Percentiles rank a stretch among this genome's conserved stretches.
Conservation (phyloP, 2,113 vertebrate species). For the Chloropsis hardwickii region DNA sequence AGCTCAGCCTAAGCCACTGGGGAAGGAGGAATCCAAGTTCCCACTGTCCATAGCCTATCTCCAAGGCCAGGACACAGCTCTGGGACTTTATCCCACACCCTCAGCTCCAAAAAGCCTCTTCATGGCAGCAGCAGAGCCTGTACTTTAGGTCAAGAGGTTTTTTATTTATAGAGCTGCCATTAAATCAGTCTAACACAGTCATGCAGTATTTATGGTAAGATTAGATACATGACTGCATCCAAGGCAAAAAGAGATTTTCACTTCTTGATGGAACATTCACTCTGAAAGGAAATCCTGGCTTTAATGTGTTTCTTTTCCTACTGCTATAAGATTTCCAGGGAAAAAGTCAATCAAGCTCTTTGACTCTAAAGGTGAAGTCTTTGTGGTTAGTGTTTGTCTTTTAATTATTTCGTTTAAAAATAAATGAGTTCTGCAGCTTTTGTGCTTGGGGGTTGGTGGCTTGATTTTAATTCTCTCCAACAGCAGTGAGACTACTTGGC, state of each 20-base stretch:
- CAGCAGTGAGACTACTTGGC: background rate
- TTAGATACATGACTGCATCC: background rate
- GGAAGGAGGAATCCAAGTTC: background rate
- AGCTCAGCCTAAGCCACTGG: background rate
- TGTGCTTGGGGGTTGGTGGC: background rate
- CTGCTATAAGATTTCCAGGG: background rate
- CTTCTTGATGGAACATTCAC: background rate
- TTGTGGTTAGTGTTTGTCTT: background rate
- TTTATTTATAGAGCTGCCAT: conserved; percentile 22
- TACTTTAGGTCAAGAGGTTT: background rate
- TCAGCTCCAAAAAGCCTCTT: background rate
- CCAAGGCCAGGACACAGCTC: background rate
- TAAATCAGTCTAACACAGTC: background rate
- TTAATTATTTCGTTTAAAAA: conserved; percentile 41
- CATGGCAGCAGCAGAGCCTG: background rate
- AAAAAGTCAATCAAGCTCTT: conserved; percentile 11
- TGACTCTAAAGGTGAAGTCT: conserved; percentile 26
- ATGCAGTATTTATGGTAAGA: conserved; percentile 21
- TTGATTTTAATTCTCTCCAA: background rate
- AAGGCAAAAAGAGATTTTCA: background rate
- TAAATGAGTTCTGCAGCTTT: conserved; percentile 22
- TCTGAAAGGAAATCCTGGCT: background rate
- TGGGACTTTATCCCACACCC: background rate
- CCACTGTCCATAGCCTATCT: background rate
- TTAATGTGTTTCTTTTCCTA: background rate